Base-by-base conservation (phyloP, 2,113 vertebrate species). In the Gobius niger region DNA sequence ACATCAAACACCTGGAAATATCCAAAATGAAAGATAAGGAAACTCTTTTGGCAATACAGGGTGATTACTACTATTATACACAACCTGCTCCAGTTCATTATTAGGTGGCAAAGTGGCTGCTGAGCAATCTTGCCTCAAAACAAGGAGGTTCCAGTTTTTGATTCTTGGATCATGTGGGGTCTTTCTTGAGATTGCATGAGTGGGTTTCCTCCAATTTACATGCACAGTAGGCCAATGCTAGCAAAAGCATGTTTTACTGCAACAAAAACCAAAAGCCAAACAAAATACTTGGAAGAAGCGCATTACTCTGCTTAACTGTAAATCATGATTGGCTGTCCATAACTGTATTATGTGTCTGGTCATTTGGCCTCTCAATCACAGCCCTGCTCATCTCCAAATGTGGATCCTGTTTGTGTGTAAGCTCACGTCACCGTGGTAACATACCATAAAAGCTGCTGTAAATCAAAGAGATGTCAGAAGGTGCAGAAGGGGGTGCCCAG, bases 381-480 rank as follows among this genome's bases (percentile, higher is more conserved):
- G 59, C 81, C 65, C 70, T 44, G 16, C 73, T 71, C 68, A 67
- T 83, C 72, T 80, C 54, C 19, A 9, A 50, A 34, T 60, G 41
- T 68, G 52, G 66, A 63, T 52, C 50, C 18, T 82, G 7, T 78
- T 63, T 80, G 76, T 72, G 56, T 80, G 63, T 88, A 82, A 82
- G 77, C 49, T 46, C 42, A 44, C 0, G 78, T 87, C 62, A 82
- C 66, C 80, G 65, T 46, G 47, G 89, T 50, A 87, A 89, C 88
- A 84, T 19, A 7, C 79, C 82, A 77, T 82, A 73, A 82, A 89
- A 81, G 71, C 73, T 0, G 56, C 77, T 76, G 54, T 82, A 81
- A 87, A 85, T 88, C 73, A 80, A 70, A 81, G 51, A 73, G 70
- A 70, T 73, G 73, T 85, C 68, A 40, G 74, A 15, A 59, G 72